A percentile compares a stretch with the other conserved stretches of the same genome.
Conservation (phyloP, 2,797 vertebrate species). For the Sebastes flavidus region DNA sequence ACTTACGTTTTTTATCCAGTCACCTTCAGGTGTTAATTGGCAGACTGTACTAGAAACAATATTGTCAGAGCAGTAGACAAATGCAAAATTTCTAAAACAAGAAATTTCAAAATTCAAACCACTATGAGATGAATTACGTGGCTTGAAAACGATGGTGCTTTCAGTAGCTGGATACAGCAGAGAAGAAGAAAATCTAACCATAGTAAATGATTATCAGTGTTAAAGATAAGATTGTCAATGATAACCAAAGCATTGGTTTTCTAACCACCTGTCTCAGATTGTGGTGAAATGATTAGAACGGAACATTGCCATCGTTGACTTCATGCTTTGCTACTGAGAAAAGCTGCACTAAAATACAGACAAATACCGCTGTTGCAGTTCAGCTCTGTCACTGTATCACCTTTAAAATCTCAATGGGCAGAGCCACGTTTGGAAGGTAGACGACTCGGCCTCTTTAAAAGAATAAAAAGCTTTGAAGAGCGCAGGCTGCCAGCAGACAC, state of each 20-base stretch:
- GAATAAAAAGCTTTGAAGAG: background rate
- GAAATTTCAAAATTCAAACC: background rate
- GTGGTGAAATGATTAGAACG: background rate
- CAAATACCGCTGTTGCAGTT: background rate
- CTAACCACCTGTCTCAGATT: background rate
- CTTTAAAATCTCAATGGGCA: background rate
- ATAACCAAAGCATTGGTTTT: background rate
- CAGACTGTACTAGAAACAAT: background rate
- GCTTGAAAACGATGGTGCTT: background rate
- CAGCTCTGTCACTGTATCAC: background rate
- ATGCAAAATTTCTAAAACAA: background rate
- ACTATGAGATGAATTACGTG: background rate
- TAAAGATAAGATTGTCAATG: background rate
- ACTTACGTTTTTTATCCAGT: too few species aligned
- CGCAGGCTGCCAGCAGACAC: background rate
- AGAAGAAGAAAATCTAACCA: background rate
- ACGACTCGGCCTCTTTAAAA: background rate
- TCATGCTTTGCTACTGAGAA: background rate
- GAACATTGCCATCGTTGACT: background rate
- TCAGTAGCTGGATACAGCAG: background rate
- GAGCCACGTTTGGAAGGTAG: background rate
- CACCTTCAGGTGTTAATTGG: background rate
- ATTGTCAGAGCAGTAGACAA: background rate
- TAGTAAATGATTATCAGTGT: background rate
- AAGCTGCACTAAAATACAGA: background rate